These are phyloP conservation scores for Acridotheres tristis DNA, from an alignment of 2,797 vertebrate genomes.

Conservation along the genomic window DNA sequence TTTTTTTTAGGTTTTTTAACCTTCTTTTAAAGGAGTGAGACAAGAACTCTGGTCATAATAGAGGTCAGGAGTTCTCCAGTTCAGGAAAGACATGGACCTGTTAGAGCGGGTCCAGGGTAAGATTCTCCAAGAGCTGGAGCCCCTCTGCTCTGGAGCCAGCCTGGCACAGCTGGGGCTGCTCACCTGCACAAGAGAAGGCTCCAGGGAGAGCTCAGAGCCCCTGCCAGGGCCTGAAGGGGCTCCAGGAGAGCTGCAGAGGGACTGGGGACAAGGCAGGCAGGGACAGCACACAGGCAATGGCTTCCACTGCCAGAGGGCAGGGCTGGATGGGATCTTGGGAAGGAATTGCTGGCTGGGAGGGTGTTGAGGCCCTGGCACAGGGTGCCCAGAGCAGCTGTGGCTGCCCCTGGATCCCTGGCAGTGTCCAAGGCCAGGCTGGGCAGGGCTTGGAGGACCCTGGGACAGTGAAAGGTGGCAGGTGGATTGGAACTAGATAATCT, in stretches of 20 bases:
- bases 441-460: fast-evolving
- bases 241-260: background rate
- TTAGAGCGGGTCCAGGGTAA: fast-evolving
- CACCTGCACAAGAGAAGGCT: background rate
- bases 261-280: background rate
- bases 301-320: background rate
- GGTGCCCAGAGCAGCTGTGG: background rate
- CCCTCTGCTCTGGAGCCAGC: background rate
- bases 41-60: background rate
- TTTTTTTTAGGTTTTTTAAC: background rate
- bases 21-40: background rate
- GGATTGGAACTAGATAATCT: background rate
- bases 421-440: fast-evolving
- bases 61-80: background rate
- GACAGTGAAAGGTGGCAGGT: fast-evolving
- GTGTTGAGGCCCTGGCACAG: background rate
- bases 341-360: fast-evolving
- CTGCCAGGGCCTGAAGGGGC: background rate
- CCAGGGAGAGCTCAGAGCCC: background rate
- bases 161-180: background rate
- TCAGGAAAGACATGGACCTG: background rate
- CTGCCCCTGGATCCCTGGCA: background rate
- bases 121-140: background rate
- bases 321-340: fast-evolving
- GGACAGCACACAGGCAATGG: background rate